Base-by-base conservation (phyloP, 53 echinoderm and acorn worm genomes). In the Zoroaster sp. region DNA sequence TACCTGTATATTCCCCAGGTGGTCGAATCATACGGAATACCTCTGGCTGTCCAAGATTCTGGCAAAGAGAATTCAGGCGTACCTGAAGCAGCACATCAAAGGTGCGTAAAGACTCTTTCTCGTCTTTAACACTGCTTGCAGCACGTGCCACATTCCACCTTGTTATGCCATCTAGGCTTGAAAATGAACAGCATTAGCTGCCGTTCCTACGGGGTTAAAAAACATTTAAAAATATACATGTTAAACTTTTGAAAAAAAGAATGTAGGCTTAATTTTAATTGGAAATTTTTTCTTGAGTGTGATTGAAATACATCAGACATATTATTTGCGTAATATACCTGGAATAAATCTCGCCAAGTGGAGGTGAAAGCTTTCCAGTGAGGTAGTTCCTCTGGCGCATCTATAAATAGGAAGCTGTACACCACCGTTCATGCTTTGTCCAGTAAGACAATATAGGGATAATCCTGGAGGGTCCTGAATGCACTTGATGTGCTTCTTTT, bases 311-410 rank as follows among this genome's bases (percentile, higher is more conserved):
- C n/a, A n/a, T n/a, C n/a, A n/a, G n/a, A n/a, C n/a, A n/a, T n/a
- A n/a, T n/a, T n/a, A n/a, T n/a, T n/a, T n/a, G n/a, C n/a, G n/a
- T 66, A 68, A 67, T 36, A 32, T 89, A 81, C 89, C 82, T 87
- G 91, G 91, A 69, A 91, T 91, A 38, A 91, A 91, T 38, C 47
- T 42, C 40, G 76, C 75, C 0, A 91, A 45, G 77, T 92, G 93
- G 34, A 82, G 82, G 44, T 92, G 93, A 34, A 92, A 92, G 20
- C 83, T 74, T 41, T 92, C 86, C 46, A 92, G 73, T 40, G 86
- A 92, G 14, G 93, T 92, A 36, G 93, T 89, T 13, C 93, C 93
- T 83, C 89, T 51, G 75, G 93, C 93, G 69, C 89, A 89, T 13
- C 85, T 68, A 55, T 92, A 92, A 0, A 77, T 74, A 12, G 89